phyloP scores from a whole-genome alignment of 2,113 vertebrate species.

The Sander vitreus region DNA sequence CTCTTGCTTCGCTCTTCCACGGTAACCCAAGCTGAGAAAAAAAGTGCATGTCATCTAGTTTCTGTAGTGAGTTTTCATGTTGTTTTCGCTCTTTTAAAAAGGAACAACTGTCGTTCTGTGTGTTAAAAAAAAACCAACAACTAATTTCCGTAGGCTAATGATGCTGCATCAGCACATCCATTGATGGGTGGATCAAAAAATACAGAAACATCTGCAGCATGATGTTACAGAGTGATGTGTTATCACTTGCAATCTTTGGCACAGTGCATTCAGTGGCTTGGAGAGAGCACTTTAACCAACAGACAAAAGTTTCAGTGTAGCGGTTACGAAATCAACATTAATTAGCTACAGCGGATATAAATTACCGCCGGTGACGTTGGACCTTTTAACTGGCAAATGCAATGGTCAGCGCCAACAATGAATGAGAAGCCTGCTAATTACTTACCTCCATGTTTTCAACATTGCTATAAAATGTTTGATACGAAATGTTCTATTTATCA shows the following conservation, averaged over 20 bases:
- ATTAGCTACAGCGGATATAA: neutral
- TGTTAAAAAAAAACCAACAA: neutral
- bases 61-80: slow-evolving; percentile 8
- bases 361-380: neutral
- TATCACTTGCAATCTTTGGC: neutral
- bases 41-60: slow-evolving; percentile 11
- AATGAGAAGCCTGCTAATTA: neutral
- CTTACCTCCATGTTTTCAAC: neutral
- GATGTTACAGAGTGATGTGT: neutral
- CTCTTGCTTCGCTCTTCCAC: slow-evolving; percentile 8
- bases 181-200: neutral
- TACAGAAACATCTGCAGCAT: slow-evolving; percentile 2
- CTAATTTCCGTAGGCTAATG: slow-evolving; percentile 21
- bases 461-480: neutral
- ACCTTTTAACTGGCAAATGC: neutral
- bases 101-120: neutral
- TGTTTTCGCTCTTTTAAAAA: slow-evolving; percentile 27
- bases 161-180: slow-evolving; percentile 13
- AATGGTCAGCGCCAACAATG: neutral
- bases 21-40: slow-evolving; percentile 2
- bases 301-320: neutral
- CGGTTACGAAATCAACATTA: neutral
- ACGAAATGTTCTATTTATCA: neutral
- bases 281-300: neutral
- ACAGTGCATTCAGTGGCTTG: neutral